Conservation (phyloP, 2,888 invertebrate genomes). For the Rambutsinella grinnellia region DNA sequence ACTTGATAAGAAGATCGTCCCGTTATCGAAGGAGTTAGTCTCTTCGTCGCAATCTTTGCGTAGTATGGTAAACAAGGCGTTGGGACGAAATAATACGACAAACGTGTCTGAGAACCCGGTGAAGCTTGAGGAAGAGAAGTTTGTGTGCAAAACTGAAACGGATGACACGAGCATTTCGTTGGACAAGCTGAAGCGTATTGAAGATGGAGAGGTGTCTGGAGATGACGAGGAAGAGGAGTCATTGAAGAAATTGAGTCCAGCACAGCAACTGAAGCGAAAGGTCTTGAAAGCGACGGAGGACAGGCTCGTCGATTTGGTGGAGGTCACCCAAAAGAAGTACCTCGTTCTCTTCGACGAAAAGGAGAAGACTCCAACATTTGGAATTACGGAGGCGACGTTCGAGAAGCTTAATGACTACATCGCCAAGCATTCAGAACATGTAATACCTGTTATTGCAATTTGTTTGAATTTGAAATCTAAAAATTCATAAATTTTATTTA, state of each 20-base stretch:
- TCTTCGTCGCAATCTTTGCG: conserved; percentile 5
- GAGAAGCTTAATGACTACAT: conserved; percentile 18
- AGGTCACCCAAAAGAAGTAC: neutral
- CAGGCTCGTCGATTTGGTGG: neutral
- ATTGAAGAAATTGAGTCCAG: neutral
- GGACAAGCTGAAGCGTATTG: neutral
- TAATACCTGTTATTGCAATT: too few species aligned
- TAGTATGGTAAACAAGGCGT: neutral
- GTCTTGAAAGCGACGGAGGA: neutral
- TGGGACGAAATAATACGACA: neutral
- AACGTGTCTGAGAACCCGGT: neutral
- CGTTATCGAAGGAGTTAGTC: conserved; percentile 24
- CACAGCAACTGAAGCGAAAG: neutral
- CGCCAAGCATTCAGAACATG: conserved; percentile 42
- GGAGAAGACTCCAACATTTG: conserved; percentile 18
- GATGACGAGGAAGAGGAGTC: neutral
- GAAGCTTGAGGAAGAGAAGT: neutral
- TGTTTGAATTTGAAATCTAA: conserved; percentile 2
- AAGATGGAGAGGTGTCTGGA: neutral
- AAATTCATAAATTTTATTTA: neutral
- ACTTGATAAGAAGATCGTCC: conserved; percentile 30
- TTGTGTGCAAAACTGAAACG: neutral
- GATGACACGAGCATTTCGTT: neutral
- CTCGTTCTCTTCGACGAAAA: conserved; percentile 20
- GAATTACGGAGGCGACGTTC: conserved; percentile 13